Percentiles rank a stretch among this genome's conserved stretches.
These are phyloP conservation scores for Apocheima hispidaria DNA, from an alignment of 2,888 invertebrate genomes.

Conservation along the genomic window DNA sequence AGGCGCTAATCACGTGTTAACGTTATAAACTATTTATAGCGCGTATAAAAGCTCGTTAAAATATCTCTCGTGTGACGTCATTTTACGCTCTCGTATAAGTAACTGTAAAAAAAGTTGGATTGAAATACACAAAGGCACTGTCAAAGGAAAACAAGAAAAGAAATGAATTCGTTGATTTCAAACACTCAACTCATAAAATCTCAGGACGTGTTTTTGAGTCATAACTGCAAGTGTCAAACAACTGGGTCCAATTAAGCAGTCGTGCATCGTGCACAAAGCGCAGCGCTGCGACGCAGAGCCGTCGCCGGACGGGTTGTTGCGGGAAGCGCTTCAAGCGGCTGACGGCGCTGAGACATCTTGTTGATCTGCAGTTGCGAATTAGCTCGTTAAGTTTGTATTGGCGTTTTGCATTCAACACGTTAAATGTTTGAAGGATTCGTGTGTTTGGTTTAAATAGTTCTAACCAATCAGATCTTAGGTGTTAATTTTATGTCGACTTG, in stretches of 20 bases:
- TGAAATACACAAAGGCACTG: conserved; percentile 14
- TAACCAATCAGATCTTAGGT: too few species aligned
- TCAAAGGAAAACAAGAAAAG: conserved; percentile 2
- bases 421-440: too few species aligned
- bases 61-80: conserved; percentile 3
- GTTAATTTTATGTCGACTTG: too few species aligned
- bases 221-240: conserved; percentile 36
- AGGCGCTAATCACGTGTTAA: conserved; percentile 5
- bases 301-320: conserved; percentile 29
- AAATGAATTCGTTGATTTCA: neutral
- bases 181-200: too few species aligned
- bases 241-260: conserved; percentile 22
- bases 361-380: conserved; percentile 21
- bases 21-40: conserved; percentile 15
- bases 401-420: conserved; percentile 1
- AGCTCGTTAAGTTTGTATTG: conserved; percentile 14
- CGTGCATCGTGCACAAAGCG: conserved; percentile 11
- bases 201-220: conserved; percentile 22
- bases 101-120: conserved; percentile 19
- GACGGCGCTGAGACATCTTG: conserved; percentile 10
- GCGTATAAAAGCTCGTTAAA: conserved; percentile 23
- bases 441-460: too few species aligned
- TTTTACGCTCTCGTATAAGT: conserved; percentile 4
- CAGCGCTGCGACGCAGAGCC: conserved; percentile 14
- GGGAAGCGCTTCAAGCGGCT: conserved; percentile 34